Conservation (phyloP, 1,140 invertebrate genomes). For the Dendroctonus valens region DNA sequence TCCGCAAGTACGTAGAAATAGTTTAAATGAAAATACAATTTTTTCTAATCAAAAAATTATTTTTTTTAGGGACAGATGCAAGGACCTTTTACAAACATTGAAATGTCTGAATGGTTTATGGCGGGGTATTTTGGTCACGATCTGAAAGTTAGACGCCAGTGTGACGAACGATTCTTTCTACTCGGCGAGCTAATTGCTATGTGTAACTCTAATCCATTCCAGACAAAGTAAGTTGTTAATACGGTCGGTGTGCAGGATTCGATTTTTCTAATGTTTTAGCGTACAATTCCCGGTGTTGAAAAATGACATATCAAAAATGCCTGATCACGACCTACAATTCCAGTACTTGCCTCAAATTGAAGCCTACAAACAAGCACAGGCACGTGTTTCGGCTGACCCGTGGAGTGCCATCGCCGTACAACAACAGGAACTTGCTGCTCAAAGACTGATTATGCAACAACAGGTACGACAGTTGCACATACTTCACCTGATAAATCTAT, state of each 20-base stretch:
- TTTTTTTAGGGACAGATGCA: slow-evolving; percentile 65
- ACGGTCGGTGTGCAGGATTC: background rate
- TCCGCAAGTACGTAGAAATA: slow-evolving; percentile 60
- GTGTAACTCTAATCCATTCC: slow-evolving; percentile 76
- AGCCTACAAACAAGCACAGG: slow-evolving; percentile 42
- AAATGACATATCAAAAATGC: slow-evolving; percentile 55
- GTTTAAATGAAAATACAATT: slow-evolving; percentile 1
- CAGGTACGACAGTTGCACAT: slow-evolving; percentile 37
- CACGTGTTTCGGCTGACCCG: slow-evolving; percentile 41
- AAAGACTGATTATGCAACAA: slow-evolving; percentile 47
- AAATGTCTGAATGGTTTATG: slow-evolving; percentile 92
- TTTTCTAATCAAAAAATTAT: background rate
- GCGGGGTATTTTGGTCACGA: slow-evolving; percentile 83
- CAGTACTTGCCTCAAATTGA: slow-evolving; percentile 42
- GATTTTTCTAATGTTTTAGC: slow-evolving; percentile 10
- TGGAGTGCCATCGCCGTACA: slow-evolving; percentile 44
- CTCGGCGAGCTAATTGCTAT: slow-evolving; percentile 76
- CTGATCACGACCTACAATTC: slow-evolving; percentile 49
- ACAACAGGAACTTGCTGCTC: slow-evolving; percentile 46
- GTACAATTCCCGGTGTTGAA: slow-evolving; percentile 40
- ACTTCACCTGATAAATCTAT: background rate
- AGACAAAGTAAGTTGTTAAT: slow-evolving; percentile 11
- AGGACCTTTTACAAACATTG: slow-evolving; percentile 79
- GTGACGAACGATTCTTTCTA: slow-evolving; percentile 72
- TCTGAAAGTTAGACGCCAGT: slow-evolving; percentile 76